A percentile compares a stretch with the other conserved stretches of the same genome.
These are phyloP conservation scores for Mus pahari DNA, from an alignment of 2,113 vertebrate species.

Conservation along the genomic window DNA sequence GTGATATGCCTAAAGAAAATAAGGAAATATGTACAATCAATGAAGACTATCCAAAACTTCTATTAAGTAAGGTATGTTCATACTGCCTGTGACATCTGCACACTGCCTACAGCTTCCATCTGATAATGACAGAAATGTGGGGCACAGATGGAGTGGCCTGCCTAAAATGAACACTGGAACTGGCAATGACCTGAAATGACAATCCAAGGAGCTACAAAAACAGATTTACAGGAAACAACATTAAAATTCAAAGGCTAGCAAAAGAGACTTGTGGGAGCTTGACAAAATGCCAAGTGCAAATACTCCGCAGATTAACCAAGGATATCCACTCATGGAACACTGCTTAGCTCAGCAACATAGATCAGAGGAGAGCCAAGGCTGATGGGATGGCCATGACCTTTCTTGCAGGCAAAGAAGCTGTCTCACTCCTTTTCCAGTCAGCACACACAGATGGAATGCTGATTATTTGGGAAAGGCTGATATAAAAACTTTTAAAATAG, in stretches of 20 bases:
- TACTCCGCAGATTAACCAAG: neutral
- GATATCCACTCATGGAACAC: neutral
- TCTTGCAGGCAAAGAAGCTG: neutral
- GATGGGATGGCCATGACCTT: neutral
- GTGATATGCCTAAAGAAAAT: neutral
- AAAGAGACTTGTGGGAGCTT: neutral
- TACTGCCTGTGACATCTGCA: neutral
- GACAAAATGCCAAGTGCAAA: neutral
- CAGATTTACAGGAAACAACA: slow-evolving; percentile 34
- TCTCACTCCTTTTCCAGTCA: neutral
- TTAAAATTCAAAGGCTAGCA: slow-evolving; percentile 61
- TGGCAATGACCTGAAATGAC: neutral
- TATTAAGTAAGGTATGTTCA: neutral
- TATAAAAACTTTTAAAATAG: slow-evolving; percentile 35
- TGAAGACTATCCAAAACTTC: neutral
- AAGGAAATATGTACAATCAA: neutral
- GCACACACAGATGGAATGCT: neutral
- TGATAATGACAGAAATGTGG: neutral
- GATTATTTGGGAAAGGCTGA: neutral
- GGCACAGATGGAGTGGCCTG: neutral
- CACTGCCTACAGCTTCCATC: neutral
- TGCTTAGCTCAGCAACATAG: neutral
- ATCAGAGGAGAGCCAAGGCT: neutral
- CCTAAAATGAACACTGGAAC: slow-evolving; percentile 26
- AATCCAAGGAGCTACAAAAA: slow-evolving; percentile 52